Evolutionary conservation across 2,797 vertebrate genomes (phyloP).

Genomic region (Micromesistius poutassou): DNA sequence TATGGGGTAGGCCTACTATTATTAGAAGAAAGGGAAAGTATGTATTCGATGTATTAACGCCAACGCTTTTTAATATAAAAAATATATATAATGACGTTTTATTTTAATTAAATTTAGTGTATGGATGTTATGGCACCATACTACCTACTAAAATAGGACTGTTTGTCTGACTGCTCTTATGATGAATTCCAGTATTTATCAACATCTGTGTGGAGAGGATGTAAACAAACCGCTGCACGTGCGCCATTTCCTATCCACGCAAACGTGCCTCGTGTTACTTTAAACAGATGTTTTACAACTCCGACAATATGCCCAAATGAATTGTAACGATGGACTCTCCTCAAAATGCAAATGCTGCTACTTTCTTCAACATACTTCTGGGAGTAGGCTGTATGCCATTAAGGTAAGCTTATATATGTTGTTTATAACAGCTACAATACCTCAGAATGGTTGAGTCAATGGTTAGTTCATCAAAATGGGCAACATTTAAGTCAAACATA

Average conservation of each 20-base stretch:
- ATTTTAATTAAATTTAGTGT: neutral
- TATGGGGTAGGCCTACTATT: neutral
- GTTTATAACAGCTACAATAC: neutral
- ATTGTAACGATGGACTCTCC: neutral
- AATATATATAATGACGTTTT: neutral
- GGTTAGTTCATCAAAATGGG: neutral
- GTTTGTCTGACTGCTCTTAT: neutral
- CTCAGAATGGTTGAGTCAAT: neutral
- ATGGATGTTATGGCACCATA: neutral
- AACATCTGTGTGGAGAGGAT: neutral
- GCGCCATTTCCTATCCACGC: too few relatives aligned
- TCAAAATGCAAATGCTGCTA: neutral
- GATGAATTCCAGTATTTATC: neutral
- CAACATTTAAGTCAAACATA: neutral
- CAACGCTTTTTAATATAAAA: too few relatives aligned
- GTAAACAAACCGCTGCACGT: too few relatives aligned
- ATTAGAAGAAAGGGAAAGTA: neutral
- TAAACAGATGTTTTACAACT: neutral
- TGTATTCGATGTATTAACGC: too few relatives aligned
- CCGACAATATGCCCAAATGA: neutral
- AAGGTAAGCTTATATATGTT: neutral
- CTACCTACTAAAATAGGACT: neutral
- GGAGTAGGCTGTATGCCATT: neutral
- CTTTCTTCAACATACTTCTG: neutral
- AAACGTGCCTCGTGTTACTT: neutral